Evolutionary conservation across 2,888 invertebrate species (phyloP).

Genomic region (Isotomurus palustris): DNA sequence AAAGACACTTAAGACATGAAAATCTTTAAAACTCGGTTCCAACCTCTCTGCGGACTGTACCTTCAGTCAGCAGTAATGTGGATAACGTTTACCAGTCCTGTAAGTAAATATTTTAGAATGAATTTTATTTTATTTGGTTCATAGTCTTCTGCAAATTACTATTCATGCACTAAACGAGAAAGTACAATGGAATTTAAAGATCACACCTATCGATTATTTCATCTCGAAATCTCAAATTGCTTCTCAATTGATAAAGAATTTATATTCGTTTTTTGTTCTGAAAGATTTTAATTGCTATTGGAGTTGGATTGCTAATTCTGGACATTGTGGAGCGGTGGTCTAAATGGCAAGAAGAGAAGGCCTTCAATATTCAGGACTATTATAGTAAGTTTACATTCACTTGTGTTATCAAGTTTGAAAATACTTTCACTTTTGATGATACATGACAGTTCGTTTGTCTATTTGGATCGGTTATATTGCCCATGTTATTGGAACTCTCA

Average conservation of each 20-base stretch:
- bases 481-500: slow-evolving; percentile 8
- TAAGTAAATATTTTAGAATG: slow-evolving; percentile 2
- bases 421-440: not conserved
- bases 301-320: slow-evolving; percentile 5
- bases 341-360: slow-evolving; percentile 8
- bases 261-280: no score
- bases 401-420: not conserved
- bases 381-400: slow-evolving; percentile 10
- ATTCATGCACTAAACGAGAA: not conserved
- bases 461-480: slow-evolving; percentile 13
- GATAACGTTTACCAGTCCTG: slow-evolving; percentile 5
- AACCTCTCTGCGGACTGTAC: slow-evolving; percentile 29
- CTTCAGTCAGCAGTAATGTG: slow-evolving; percentile 23
- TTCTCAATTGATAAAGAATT: no score
- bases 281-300: slow-evolving; percentile 15
- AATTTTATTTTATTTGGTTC: not conserved
- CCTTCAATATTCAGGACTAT: not conserved
- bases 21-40: slow-evolving; percentile 18
- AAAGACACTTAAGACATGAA: slow-evolving; percentile 8
- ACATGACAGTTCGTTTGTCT: slow-evolving; percentile 10
- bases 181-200: no score
- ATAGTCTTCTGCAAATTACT: not conserved
- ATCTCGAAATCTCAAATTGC: no score
- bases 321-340: slow-evolving; percentile 17
- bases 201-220: no score